A percentile compares a stretch with the other conserved stretches of the same genome.
phyloP scores from a whole-genome alignment of 2,113 vertebrate genomes.

The Strix aluco region DNA sequence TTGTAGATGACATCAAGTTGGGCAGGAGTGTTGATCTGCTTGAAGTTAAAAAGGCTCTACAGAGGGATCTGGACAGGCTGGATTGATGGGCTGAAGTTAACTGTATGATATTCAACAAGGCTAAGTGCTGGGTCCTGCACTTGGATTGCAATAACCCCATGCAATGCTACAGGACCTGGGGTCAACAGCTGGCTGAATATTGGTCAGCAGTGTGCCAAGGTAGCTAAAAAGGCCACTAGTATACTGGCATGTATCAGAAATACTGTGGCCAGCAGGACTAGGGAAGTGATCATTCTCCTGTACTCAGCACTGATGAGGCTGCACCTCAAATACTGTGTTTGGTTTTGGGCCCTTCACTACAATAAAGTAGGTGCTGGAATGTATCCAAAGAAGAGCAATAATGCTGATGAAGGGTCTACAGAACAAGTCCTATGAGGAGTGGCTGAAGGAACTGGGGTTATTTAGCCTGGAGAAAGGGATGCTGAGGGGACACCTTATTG shows the following conservation, averaged over 20 bases:
- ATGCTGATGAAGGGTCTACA: not conserved
- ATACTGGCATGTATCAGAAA: too few relatives aligned
- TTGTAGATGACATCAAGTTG: not conserved
- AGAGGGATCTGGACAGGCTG: not conserved
- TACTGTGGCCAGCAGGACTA: too few relatives aligned
- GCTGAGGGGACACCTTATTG: not conserved
- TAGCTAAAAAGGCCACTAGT: not conserved
- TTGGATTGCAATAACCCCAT: not conserved
- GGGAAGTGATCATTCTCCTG: too few relatives aligned
- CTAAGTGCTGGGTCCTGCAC: rapidly evolving
- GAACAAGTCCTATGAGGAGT: not conserved
- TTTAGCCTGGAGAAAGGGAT: not conserved
- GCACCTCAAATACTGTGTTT: not conserved
- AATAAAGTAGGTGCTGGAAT: not conserved
- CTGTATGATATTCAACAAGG: not conserved
- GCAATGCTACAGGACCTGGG: not conserved
- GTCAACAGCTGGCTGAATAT: not conserved
- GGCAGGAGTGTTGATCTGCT: too few relatives aligned
- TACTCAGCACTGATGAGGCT: not conserved
- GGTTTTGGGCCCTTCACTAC: not conserved
- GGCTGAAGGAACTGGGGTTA: not conserved
- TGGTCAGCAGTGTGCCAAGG: not conserved
- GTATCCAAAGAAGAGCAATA: not conserved
- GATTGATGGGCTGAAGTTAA: rapidly evolving
- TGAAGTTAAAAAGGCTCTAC: not conserved